Evolutionary conservation across 2,113 vertebrate species (phyloP).

Genomic region (Passer domesticus): DNA sequence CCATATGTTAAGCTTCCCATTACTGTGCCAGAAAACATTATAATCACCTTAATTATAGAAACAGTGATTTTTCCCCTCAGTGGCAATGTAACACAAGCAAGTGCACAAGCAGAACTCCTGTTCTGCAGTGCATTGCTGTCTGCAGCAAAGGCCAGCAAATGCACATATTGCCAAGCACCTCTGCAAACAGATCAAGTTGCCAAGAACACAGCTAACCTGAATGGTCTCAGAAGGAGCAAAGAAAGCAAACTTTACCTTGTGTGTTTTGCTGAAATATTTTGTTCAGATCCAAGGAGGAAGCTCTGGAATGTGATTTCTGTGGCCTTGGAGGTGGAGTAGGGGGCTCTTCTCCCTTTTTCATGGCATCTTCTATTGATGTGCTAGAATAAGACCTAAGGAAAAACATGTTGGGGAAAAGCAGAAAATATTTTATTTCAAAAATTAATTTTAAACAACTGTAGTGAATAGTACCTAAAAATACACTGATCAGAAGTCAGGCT

Average conservation of each 20-base stretch:
- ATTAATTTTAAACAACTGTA: background rate
- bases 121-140: background rate
- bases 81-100: background rate
- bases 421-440: background rate
- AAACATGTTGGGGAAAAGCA: background rate
- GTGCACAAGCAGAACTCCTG: background rate
- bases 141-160: background rate
- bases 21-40: background rate
- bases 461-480: background rate
- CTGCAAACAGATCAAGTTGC: background rate
- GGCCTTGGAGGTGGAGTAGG: constrained; percentile 94
- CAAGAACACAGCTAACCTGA: background rate
- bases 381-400: constrained; percentile 91
- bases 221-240: background rate
- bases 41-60: constrained; percentile 35
- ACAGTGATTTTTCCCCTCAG: background rate
- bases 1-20: constrained; percentile 23
- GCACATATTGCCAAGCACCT: background rate
- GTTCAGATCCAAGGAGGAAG: constrained; percentile 97
- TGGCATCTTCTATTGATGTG: constrained; percentile 91
- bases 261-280: constrained; percentile 91
- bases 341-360: constrained; percentile 92
- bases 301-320: constrained; percentile 94
- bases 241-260: constrained; percentile 76
- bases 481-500: background rate